Evolutionary conservation across 2,888 invertebrate genomes (phyloP).

Genomic region (Pachydiplax longipennis): DNA sequence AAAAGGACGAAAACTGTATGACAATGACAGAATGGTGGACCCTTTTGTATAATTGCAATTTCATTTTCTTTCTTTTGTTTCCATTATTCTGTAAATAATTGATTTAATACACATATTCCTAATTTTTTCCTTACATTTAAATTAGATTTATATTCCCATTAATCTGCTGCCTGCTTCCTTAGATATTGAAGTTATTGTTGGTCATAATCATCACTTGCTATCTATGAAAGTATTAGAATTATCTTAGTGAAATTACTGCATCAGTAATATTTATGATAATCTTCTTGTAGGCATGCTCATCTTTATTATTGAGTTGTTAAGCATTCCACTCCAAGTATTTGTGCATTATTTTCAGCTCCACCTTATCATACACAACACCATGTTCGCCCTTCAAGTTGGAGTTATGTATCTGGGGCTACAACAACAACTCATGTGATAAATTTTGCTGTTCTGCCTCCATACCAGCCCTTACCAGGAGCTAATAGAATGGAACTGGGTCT

Average conservation of each 20-base stretch:
- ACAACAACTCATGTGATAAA: conserved; percentile 60
- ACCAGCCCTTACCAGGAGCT: conserved; percentile 62
- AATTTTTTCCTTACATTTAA: neutral
- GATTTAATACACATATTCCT: neutral
- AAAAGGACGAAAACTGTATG: conserved; percentile 1
- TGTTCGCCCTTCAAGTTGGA: conserved; percentile 83
- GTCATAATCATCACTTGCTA: neutral
- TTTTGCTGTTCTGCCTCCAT: conserved; percentile 78
- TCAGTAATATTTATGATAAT: neutral
- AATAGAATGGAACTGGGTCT: conserved; percentile 22
- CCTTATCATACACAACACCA: conserved; percentile 83
- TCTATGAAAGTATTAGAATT: neutral
- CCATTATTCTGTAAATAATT: neutral
- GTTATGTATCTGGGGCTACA: conserved; percentile 63
- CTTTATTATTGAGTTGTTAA: neutral
- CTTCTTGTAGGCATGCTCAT: neutral
- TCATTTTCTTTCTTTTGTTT: neutral
- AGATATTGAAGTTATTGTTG: neutral
- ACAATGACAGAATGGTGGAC: neutral
- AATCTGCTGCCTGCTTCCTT: neutral
- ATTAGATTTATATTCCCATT: neutral
- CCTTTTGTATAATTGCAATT: neutral
- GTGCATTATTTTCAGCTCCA: conserved; percentile 68
- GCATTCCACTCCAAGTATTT: neutral
- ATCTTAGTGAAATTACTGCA: neutral